phyloP scores from a whole-genome alignment of 1,140 invertebrate species.

The Drosophila funebris region DNA sequence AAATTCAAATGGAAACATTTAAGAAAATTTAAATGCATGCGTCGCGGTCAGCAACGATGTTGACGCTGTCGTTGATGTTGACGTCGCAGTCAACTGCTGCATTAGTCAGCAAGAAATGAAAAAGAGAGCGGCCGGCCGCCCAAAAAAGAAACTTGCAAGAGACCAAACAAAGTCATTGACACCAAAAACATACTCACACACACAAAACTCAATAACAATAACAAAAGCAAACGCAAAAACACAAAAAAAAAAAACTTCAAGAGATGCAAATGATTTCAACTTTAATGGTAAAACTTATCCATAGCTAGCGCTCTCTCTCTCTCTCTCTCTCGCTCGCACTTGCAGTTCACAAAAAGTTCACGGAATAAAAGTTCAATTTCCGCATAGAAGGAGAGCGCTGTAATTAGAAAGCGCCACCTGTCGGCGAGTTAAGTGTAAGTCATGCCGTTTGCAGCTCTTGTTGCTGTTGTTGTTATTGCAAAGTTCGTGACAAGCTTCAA shows the following conservation, averaged over 20 bases:
- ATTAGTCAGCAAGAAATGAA: conserved; percentile 59
- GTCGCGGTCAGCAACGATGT: conserved; percentile 30
- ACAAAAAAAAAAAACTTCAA: conserved; percentile 22
- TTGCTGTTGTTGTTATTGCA: conserved; percentile 1
- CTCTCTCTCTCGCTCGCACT: conserved; percentile 4
- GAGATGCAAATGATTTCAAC: conserved; percentile 55
- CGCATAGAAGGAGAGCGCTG: conserved; percentile 12
- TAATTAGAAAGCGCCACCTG: conserved; percentile 39
- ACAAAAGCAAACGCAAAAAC: conserved; percentile 7
- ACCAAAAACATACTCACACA: conserved; percentile 47
- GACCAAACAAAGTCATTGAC: conserved; percentile 70
- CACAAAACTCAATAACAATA: conserved; percentile 17
- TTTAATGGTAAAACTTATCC: conserved; percentile 28
- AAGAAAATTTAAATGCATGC: conserved; percentile 60
- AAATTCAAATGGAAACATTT: conserved; percentile 27
- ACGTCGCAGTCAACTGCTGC: conserved; percentile 18
- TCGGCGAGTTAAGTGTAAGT: not conserved
- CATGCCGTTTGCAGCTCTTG: not conserved
- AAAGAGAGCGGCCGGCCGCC: conserved; percentile 60
- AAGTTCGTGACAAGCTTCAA: conserved; percentile 6
- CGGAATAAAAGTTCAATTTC: conserved; percentile 6
- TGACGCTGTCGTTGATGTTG: not conserved
- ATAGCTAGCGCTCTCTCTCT: not conserved
- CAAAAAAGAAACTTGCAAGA: conserved; percentile 72
- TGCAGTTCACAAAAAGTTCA: not conserved